Evolutionary conservation across 2,113 vertebrate species (phyloP), one percentile per base, ranked within the genome.

Genomic region (Perccottus glenii): DNA sequence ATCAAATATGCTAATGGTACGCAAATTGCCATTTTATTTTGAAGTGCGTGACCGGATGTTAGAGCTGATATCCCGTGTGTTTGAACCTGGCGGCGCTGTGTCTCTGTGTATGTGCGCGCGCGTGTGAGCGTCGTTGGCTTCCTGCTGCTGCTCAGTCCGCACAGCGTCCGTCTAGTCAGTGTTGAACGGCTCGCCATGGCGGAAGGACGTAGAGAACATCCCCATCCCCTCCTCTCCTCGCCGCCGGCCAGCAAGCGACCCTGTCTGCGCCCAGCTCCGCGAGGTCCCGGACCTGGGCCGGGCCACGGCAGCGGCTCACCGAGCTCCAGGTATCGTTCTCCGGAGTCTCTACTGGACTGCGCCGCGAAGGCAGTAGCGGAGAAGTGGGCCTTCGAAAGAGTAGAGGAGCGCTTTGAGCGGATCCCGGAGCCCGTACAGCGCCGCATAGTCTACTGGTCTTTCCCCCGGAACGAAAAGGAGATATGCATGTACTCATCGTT

Each of bases 401-500:
- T 98, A 51, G 96, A 98, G 92, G 96, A 96, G 91, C 95, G 96
- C 89, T 98, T 97, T 91, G 95, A 95, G 91, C 93, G 96, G 92
- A 97, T 98, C 86, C 96, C 96, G 57, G 96, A 98, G 92, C 96
- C 96, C 43, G 96, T 98, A 66, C 96, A 98, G 90, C 95, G 96
- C 78, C 95, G 96, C 86, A 98, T 97, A 90, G 96, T 98, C 68
- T 98, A 96, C 89, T 98, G 96, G 96, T 97, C 96, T 77, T 98
- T 97, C 66, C 96, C 96, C 64, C 93, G 96, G 78, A 97, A 94
- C 90, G 96, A 98, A 84, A 93, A 95, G 91, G 95, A 98, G 90
- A 98, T 98, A 93, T 96, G 96, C 85, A 97, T 98, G 96, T 98
- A 98, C 91, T 98, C 96, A 75, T 97, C 96, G 85, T 96, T 98